phyloP scores from a whole-genome alignment of 2,113 vertebrate species.

The Cygnus atratus region DNA sequence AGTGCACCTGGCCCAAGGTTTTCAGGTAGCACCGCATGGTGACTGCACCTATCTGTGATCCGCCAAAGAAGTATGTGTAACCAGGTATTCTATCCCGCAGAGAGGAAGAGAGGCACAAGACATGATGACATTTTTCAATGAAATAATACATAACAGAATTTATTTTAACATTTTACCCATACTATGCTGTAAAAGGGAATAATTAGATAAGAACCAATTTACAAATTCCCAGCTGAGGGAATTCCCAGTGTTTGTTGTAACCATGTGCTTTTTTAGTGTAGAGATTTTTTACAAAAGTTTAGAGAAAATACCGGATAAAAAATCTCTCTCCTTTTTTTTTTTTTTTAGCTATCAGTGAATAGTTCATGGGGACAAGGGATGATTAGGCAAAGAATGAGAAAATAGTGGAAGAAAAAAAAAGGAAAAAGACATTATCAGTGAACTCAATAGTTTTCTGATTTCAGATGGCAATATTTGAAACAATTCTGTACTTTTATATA shows the following conservation, averaged over 20 bases:
- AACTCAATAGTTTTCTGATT: not conserved
- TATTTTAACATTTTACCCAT: not conserved
- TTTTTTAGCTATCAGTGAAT: not conserved
- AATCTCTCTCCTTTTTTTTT: not conserved
- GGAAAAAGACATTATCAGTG: not conserved
- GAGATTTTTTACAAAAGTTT: not conserved
- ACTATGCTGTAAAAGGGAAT: not conserved
- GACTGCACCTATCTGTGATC: not conserved
- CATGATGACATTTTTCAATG: not conserved
- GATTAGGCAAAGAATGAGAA: not conserved
- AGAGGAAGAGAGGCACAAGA: not conserved
- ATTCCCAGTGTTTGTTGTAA: not conserved
- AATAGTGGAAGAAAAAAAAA: not conserved
- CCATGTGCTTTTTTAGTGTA: not conserved
- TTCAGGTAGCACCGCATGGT: not conserved
- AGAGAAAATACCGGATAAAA: constrained; percentile 9
- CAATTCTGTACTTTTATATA: not conserved
- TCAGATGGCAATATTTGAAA: not conserved
- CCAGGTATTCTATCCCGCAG: not conserved
- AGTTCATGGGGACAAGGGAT: not conserved
- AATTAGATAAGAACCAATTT: not conserved
- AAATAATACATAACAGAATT: not conserved
- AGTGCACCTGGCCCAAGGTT: not conserved
- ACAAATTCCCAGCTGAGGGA: not conserved
- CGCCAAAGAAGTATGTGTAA: not conserved